Percentiles rank a stretch among this genome's conserved stretches.
phyloP scores from a whole-genome alignment of 2,888 invertebrate species.

The Stenodera caucasica region DNA sequence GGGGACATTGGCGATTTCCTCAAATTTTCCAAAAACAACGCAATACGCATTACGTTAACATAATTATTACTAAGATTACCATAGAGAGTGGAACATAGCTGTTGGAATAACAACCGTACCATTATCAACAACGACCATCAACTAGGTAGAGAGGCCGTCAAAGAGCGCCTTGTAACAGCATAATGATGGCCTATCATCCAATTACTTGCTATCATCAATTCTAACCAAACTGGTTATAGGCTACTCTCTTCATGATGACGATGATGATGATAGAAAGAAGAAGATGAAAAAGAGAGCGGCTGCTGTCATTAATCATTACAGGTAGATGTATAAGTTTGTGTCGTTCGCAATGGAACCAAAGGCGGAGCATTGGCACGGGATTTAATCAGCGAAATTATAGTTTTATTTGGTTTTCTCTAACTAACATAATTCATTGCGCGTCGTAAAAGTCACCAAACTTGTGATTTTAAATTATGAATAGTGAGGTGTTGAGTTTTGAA shows the following conservation, averaged over 20 bases:
- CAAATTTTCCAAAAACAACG: conserved; percentile 9
- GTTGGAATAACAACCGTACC: conserved; percentile 45
- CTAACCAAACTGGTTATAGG: conserved; percentile 48
- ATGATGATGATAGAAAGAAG: not conserved
- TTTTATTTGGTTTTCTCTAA: too few species aligned
- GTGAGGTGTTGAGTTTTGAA: conserved; percentile 38
- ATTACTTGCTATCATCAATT: conserved; percentile 54
- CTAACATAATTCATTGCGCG: conserved; percentile 37
- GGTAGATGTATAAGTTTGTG: too few species aligned
- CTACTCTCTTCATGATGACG: conserved; percentile 39
- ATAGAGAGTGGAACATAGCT: conserved; percentile 40
- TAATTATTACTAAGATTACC: conserved; percentile 36
- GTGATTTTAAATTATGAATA: conserved; percentile 44
- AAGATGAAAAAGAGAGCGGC: conserved; percentile 25
- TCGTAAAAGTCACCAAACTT: conserved; percentile 39
- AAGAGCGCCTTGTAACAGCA: conserved; percentile 50
- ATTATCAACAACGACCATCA: conserved; percentile 50
- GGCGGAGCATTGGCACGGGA: conserved; percentile 11
- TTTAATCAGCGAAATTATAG: too few species aligned
- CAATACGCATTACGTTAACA: conserved; percentile 24
- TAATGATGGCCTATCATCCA: conserved; percentile 53
- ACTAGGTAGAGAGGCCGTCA: conserved; percentile 47
- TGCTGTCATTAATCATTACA: conserved; percentile 47
- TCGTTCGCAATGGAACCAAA: conserved; percentile 24
- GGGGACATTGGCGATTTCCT: not conserved